These are phyloP conservation scores for Steinernema carpocapsae DNA, from an alignment of 2,888 invertebrate species.

Conservation along the genomic window DNA sequence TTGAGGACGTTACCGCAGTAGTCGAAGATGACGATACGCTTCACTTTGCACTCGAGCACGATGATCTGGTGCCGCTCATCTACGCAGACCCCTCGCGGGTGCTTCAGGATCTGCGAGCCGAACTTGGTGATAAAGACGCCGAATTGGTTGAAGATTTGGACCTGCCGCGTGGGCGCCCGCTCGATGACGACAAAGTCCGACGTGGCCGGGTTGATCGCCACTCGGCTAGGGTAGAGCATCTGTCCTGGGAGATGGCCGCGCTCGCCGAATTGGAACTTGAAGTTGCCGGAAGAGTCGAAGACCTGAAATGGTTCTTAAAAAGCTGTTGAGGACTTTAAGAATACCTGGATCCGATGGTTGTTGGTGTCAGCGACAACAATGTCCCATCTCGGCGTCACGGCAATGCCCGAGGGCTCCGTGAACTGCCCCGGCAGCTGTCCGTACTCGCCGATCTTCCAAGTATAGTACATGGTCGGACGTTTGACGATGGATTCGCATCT, in stretches of 20 bases:
- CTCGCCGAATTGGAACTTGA: slow-evolving; percentile 98
- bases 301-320: slow-evolving; percentile 76
- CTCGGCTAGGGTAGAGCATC: slow-evolving; percentile 90
- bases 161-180: slow-evolving; percentile 91
- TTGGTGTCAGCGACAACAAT: slow-evolving; percentile 95
- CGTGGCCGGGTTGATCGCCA: slow-evolving; percentile 93
- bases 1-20: slow-evolving; percentile 88
- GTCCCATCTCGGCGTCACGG: slow-evolving; percentile 92
- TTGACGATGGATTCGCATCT: slow-evolving; percentile 82
- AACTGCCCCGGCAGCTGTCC: slow-evolving; percentile 84
- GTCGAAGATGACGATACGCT: slow-evolving; percentile 98
- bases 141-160: slow-evolving; percentile 98
- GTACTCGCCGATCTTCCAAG: slow-evolving; percentile 98
- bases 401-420: slow-evolving; percentile 98
- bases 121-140: slow-evolving; percentile 99
- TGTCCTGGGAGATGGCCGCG: slow-evolving; percentile 95
- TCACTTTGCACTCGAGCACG: slow-evolving; percentile 92
- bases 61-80: slow-evolving; percentile 97
- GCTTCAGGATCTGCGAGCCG: slow-evolving; percentile 96
- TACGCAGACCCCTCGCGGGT: slow-evolving; percentile 95
- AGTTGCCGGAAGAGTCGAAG: slow-evolving; percentile 96
- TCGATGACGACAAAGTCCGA: slow-evolving; percentile 98
- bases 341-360: slow-evolving; percentile 85
- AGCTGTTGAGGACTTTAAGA: no score
- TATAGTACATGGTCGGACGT: slow-evolving; percentile 98